Base-by-base conservation (phyloP, 2,888 invertebrate species). In the Epinotia nisella region DNA sequence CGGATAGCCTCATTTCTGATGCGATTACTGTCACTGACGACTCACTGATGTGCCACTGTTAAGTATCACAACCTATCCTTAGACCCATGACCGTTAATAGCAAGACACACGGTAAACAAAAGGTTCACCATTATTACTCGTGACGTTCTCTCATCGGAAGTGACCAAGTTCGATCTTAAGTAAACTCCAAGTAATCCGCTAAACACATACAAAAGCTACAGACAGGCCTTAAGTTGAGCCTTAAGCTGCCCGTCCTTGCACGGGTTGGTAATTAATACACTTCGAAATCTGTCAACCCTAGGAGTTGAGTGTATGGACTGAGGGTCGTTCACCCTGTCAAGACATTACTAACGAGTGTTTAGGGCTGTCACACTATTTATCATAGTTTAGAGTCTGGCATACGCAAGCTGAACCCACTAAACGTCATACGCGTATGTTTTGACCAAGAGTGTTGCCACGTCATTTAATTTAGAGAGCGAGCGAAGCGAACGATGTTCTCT, bases 241-340 rank as follows among this genome's bases (percentile, higher is more conserved):
- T 5, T 49, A 49, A 49, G n/a, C 49, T n/a, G 35, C 5, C 4
- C n/a, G 49, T n/a, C 49, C 49, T 49, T 49, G 7, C 49, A 49
- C n/a, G 49, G 49, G 49, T 49, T 49, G n/a, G 49, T 49, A 49
- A 49, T 49, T 49, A 49, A 49, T n/a, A 49, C 15, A 15, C 45
- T 45, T 45, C 45, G n/a, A n/a, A 49, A n/a, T 49, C 49, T 49
- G n/a, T 49, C 45, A 49, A n/a, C 35, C 35, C 49, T n/a, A 49
- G 7, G n/a, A n/a, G 49, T 49, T 49, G 7, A 5, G n/a, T n/a
- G 49, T n/a, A 49, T 49, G 49, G 7, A 49, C n/a, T 49, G 1
- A 49, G n/a, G 49, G 49, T n/a, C 49, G n/a, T 49, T 49, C 13
- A 49, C 49, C n/a, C n/a, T 49, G 49, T 49, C 49, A 49, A 49